These are phyloP conservation scores for Leptoclinus maculatus DNA, from an alignment of 2,797 vertebrate species.

Conservation along the genomic window DNA sequence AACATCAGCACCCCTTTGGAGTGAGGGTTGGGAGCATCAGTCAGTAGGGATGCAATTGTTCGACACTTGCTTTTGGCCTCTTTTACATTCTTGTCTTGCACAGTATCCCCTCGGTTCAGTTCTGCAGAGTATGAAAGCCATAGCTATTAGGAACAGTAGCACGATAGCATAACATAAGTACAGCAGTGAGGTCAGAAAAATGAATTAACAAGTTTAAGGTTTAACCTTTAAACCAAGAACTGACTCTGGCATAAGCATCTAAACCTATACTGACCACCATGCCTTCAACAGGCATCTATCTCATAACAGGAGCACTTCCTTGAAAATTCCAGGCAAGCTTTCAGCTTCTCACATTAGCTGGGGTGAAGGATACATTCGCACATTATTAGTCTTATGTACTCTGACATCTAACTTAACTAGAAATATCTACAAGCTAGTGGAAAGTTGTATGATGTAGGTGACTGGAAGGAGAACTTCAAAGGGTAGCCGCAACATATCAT, in stretches of 20 bases:
- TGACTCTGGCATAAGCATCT: slow-evolving; percentile 42
- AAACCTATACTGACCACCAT: slow-evolving; percentile 45
- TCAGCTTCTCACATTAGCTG: slow-evolving; percentile 69
- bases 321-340: slow-evolving; percentile 61
- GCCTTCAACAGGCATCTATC: slow-evolving; percentile 38
- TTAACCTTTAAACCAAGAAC: slow-evolving; percentile 50
- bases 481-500: slow-evolving; percentile 32
- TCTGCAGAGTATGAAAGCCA: slow-evolving; percentile 85
- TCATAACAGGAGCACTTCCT: slow-evolving; percentile 53
- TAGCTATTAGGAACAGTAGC: slow-evolving; percentile 53
- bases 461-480: slow-evolving; percentile 60
- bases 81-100: slow-evolving; percentile 94
- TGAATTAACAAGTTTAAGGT: slow-evolving; percentile 40
- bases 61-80: slow-evolving; percentile 97
- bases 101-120: slow-evolving; percentile 92
- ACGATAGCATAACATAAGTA: slow-evolving; percentile 6
- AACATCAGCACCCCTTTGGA: slow-evolving; percentile 99
- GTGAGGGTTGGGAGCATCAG: slow-evolving; percentile 97
- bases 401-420: slow-evolving; percentile 45
- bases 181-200: background rate
- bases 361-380: slow-evolving; percentile 60
- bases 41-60: slow-evolving; percentile 96
- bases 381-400: slow-evolving; percentile 50
- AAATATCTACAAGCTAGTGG: slow-evolving; percentile 49
- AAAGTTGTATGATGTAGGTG: slow-evolving; percentile 57